A percentile compares a stretch with the other conserved stretches of the same genome.
phyloP scores from a whole-genome alignment of 2,113 vertebrate genomes.

The Alaudala cheleensis region DNA sequence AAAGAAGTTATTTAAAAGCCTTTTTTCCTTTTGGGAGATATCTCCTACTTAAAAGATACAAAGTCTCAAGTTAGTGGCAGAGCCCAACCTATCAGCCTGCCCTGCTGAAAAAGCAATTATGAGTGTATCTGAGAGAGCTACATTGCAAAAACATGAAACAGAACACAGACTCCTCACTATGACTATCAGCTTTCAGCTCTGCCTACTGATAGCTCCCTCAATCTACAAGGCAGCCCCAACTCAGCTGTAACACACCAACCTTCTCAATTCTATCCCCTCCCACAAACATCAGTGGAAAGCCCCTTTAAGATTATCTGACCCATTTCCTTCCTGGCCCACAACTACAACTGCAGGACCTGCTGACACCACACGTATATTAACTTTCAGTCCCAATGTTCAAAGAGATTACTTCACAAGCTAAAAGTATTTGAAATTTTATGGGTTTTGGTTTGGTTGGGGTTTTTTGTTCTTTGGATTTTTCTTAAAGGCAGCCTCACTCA shows the following conservation, averaged over 20 bases:
- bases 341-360: background rate
- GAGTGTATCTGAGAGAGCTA: fast-evolving
- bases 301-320: background rate
- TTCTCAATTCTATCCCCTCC: background rate
- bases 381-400: background rate
- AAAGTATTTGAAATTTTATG: background rate
- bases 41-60: background rate
- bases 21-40: background rate
- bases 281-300: background rate
- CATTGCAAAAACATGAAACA: background rate
- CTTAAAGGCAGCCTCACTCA: background rate
- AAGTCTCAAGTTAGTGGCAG: background rate
- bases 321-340: background rate
- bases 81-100: background rate
- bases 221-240: background rate
- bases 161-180: background rate
- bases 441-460: background rate
- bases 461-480: background rate
- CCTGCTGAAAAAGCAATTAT: background rate
- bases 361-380: background rate
- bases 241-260: background rate
- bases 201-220: background rate
- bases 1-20: background rate
- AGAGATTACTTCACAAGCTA: background rate
- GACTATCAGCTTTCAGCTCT: background rate